phyloP scores from a whole-genome alignment of 2,888 invertebrate species.

The Andrena marginata region DNA sequence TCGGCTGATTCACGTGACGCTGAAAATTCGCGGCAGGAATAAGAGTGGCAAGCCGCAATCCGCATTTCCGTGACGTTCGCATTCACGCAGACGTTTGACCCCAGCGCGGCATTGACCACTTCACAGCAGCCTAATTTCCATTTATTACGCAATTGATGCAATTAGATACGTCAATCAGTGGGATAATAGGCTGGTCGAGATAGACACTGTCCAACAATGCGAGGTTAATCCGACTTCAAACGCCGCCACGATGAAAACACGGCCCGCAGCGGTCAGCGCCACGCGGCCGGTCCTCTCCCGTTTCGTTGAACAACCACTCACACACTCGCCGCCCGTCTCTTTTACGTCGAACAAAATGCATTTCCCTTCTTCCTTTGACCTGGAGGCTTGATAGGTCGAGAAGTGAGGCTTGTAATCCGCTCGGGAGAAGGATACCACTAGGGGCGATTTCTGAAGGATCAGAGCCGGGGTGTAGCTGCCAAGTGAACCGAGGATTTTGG shows the following conservation, averaged over 20 bases:
- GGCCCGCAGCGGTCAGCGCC: neutral
- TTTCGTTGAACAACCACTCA: slow-evolving; percentile 14
- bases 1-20: neutral
- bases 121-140: slow-evolving; percentile 74
- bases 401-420: neutral
- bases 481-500: too few species aligned
- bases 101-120: slow-evolving; percentile 69
- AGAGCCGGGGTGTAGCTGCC: too few species aligned
- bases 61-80: slow-evolving; percentile 6
- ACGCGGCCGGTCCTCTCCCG: neutral
- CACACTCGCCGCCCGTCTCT: neutral
- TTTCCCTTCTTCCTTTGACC: neutral
- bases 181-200: slow-evolving; percentile 67
- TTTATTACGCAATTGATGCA: slow-evolving; percentile 77
- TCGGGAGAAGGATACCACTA: neutral
- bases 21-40: neutral
- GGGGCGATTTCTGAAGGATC: neutral
- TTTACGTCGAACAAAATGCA: neutral
- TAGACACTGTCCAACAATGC: slow-evolving; percentile 54
- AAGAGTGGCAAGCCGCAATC: neutral
- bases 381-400: neutral
- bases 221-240: slow-evolving; percentile 51
- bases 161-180: slow-evolving; percentile 74
- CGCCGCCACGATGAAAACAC: slow-evolving; percentile 32
- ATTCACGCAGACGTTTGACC: slow-evolving; percentile 67